Percentiles rank a stretch among this genome's conserved stretches.
These are phyloP conservation scores for Ruditapes philippinarum DNA, from an alignment of 1,140 invertebrate genomes.

Conservation along the genomic window DNA sequence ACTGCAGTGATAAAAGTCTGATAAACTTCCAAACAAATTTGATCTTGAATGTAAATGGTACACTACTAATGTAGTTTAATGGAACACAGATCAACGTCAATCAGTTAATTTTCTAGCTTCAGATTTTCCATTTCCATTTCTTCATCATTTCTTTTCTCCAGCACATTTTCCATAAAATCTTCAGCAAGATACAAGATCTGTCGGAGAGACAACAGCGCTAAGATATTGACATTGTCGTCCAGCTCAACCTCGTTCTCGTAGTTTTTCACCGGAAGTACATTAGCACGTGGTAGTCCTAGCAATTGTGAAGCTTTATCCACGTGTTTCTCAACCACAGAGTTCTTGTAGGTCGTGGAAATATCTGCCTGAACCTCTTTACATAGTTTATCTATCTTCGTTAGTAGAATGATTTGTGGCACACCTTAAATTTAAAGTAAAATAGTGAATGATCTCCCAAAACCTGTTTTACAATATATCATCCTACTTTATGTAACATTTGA, in stretches of 20 bases:
- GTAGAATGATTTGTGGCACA: slow-evolving; percentile 41
- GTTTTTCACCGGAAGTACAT: slow-evolving; percentile 47
- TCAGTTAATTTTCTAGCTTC: not conserved
- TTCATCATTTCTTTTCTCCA: not conserved
- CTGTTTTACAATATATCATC: no score
- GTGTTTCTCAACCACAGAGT: not conserved
- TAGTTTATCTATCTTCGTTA: slow-evolving; percentile 51
- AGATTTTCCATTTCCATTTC: not conserved
- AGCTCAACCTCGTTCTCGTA: slow-evolving; percentile 45
- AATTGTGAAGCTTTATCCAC: slow-evolving; percentile 32
- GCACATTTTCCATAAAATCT: slow-evolving; percentile 26
- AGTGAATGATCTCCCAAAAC: no score
- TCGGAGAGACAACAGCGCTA: not conserved
- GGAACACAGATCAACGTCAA: not conserved
- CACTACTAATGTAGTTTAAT: no score
- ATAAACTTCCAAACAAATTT: no score
- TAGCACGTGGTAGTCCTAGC: slow-evolving; percentile 29
- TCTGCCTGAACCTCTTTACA: slow-evolving; percentile 1
- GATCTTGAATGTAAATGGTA: no score
- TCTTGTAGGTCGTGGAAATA: not conserved
- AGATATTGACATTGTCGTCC: slow-evolving; percentile 24
- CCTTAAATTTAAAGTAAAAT: not conserved
- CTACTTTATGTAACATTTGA: no score
- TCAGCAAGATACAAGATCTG: slow-evolving; percentile 49
- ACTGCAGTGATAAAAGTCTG: no score